These are phyloP conservation scores for Stenopsyche tienmushanensis DNA, from an alignment of 1,140 invertebrate genomes.

Conservation along the genomic window DNA sequence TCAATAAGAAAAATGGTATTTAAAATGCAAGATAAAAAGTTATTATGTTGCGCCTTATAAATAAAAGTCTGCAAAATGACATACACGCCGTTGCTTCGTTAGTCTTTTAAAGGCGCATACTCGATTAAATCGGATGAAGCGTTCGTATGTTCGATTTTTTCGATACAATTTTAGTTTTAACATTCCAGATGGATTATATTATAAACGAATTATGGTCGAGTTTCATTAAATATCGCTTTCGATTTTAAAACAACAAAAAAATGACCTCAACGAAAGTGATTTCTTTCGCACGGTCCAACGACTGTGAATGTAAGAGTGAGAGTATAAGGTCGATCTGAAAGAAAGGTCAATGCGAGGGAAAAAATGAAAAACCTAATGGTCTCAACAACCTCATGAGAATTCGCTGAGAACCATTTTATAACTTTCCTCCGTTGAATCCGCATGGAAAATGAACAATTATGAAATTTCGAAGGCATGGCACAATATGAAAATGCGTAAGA, in stretches of 20 bases:
- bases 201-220: neutral
- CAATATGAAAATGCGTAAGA: too few species aligned
- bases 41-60: too few species aligned
- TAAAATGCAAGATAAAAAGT: too few species aligned
- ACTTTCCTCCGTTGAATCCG: too few species aligned
- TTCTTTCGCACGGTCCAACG: conserved; percentile 13
- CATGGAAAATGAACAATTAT: too few species aligned
- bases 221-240: neutral
- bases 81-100: neutral
- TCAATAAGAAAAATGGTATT: too few species aligned
- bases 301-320: conserved; percentile 6
- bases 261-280: conserved; percentile 4
- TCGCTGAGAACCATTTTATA: neutral
- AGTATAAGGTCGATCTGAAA: neutral
- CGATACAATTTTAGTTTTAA: too few species aligned
- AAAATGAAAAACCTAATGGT: conserved; percentile 1
- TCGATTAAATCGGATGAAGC: too few species aligned
- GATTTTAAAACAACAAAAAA: neutral
- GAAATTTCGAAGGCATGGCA: too few species aligned
- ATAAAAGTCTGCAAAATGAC: too few species aligned
- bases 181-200: too few species aligned
- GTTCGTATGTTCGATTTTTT: too few species aligned
- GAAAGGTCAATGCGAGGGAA: conserved; percentile 15
- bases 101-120: neutral
- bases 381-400: neutral